Conservation (phyloP, 2,797 vertebrate species). For the Mormyrus hasselquistii region DNA sequence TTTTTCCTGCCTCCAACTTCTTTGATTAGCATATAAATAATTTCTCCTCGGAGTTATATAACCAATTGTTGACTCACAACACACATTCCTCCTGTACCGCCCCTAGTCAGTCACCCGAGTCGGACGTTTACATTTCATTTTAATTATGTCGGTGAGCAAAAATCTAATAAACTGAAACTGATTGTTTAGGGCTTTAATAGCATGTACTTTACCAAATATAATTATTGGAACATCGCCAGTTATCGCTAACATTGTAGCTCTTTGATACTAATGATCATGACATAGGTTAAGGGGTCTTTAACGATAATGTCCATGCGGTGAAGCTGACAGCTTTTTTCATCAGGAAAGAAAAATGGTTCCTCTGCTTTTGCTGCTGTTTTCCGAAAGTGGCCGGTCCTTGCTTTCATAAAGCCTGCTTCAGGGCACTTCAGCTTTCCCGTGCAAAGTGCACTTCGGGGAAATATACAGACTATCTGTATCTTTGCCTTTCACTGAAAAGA, state of each 20-base stretch:
- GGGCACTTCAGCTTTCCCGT: background rate
- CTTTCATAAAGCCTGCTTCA: background rate
- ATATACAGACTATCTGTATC: background rate
- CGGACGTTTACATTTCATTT: background rate
- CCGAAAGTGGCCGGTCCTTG: background rate
- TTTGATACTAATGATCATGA: background rate
- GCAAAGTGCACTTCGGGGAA: background rate
- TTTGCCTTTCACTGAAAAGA: background rate
- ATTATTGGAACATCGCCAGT: background rate
- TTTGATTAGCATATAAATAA: slow-evolving; percentile 14
- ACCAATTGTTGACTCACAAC: slow-evolving; percentile 9
- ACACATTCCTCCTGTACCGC: background rate
- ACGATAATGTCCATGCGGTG: background rate
- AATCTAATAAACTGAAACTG: background rate
- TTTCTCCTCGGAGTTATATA: background rate
- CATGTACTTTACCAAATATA: background rate
- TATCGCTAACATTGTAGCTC: background rate
- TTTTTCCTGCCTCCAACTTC: background rate
- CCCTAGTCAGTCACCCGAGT: background rate
- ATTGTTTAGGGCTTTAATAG: background rate
- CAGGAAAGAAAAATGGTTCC: background rate
- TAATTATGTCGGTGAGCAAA: background rate
- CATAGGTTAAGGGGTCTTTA: background rate
- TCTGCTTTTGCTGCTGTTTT: background rate
- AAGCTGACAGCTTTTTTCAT: background rate